Evolutionary conservation across 2,113 vertebrate species (phyloP).

Genomic region (Grallaria varia): DNA sequence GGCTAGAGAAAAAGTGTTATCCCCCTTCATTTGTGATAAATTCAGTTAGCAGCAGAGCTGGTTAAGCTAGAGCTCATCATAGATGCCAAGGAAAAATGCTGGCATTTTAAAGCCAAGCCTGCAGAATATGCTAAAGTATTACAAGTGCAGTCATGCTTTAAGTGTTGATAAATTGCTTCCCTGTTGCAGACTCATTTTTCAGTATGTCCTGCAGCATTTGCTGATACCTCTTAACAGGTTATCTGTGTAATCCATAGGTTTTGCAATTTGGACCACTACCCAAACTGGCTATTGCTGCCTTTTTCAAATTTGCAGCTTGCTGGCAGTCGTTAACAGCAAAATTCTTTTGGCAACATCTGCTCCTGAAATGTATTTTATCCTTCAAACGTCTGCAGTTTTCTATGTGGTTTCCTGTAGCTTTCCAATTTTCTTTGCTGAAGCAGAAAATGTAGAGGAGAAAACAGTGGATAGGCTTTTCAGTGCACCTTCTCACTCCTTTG

Average conservation of each 20-base stretch:
- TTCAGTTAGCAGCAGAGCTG: background rate
- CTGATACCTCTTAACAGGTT: background rate
- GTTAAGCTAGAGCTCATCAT: background rate
- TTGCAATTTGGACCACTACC: background rate
- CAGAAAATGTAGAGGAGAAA: background rate
- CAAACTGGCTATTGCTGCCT: background rate
- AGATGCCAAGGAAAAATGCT: background rate
- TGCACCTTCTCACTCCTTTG: background rate
- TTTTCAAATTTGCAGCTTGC: background rate
- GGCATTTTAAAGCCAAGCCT: background rate
- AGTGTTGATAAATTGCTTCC: background rate
- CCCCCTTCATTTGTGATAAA: background rate
- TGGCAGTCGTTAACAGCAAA: background rate
- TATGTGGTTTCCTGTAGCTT: background rate
- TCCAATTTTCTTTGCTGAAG: background rate
- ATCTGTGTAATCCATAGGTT: background rate
- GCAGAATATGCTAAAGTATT: background rate
- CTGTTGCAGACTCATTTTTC: background rate
- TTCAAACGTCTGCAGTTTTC: background rate
- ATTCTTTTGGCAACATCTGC: background rate
- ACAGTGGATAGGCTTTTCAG: background rate
- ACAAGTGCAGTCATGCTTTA: background rate
- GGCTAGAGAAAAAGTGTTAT: background rate
- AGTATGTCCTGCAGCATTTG: background rate
- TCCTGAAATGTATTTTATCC: conserved; percentile 23